phyloP scores from a whole-genome alignment of 1,140 invertebrate genomes.

The Phortica variegata region DNA sequence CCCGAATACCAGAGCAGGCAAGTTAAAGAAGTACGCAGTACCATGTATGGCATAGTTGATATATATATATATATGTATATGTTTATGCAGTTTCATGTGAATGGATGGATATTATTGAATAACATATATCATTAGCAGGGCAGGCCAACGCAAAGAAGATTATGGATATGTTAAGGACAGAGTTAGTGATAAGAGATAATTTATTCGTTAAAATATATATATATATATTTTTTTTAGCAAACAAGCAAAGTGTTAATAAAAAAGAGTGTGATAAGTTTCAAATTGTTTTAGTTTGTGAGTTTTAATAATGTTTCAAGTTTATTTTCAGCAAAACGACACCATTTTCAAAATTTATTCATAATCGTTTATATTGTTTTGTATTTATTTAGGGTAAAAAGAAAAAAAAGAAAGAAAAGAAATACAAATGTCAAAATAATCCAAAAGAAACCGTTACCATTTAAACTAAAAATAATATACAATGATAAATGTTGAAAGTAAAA shows the following conservation, averaged over 20 bases:
- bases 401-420: conserved; percentile 28
- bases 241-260: too few species aligned
- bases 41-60: conserved; percentile 29
- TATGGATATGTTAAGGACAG: too few species aligned
- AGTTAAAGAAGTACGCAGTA: conserved; percentile 50
- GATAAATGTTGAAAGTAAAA: conserved; percentile 28
- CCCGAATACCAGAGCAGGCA: conserved; percentile 43
- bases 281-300: too few species aligned
- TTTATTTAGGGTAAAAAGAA: conserved; percentile 43
- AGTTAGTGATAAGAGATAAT: too few species aligned
- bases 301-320: conserved; percentile 13
- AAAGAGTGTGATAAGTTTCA: too few species aligned
- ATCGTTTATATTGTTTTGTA: conserved; percentile 12
- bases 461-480: conserved; percentile 15
- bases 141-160: too few species aligned
- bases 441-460: conserved; percentile 42
- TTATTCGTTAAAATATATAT: too few species aligned
- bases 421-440: conserved; percentile 46
- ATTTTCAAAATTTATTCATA: conserved; percentile 29
- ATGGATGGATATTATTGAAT: too few species aligned
- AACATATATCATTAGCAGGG: too few species aligned
- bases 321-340: conserved; percentile 48
- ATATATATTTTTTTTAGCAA: too few species aligned
- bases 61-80: conserved; percentile 7
- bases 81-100: too few species aligned